Conservation (phyloP, 2,888 invertebrate genomes). For the Cantharis rustica region DNA sequence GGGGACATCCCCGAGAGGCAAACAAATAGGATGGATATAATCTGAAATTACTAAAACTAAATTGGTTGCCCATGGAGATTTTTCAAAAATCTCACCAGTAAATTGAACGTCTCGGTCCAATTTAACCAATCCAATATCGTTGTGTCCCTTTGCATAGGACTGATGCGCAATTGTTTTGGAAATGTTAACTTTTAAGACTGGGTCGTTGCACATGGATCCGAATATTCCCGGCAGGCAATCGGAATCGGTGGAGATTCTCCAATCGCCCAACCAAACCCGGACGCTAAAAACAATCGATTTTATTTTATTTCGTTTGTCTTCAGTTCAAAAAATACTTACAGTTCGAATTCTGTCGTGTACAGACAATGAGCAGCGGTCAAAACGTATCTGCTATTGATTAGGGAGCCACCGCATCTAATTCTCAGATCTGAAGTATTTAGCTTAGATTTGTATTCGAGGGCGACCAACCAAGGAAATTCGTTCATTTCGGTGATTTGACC, state of each 20-base stretch:
- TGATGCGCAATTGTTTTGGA: not conserved
- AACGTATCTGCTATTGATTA: not conserved
- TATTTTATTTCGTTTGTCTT: not conserved
- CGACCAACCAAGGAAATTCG: not conserved
- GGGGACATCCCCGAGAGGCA: not conserved
- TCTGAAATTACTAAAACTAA: not conserved
- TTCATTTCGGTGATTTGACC: not conserved
- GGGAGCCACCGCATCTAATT: not conserved
- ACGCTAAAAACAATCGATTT: not conserved
- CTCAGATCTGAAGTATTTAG: not conserved
- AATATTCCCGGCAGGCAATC: not conserved
- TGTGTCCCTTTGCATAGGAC: not conserved
- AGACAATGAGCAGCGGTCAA: not conserved
- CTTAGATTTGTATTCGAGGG: not conserved
- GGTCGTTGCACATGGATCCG: not conserved
- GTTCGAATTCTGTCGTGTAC: not conserved
- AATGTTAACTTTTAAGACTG: not conserved
- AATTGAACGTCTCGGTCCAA: not conserved
- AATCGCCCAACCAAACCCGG: not conserved
- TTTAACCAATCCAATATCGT: conserved; percentile 3
- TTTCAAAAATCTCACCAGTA: not conserved
- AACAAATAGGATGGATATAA: conserved; percentile 4
- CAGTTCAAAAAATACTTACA: not conserved
- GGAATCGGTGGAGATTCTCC: not conserved
- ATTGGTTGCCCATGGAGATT: not conserved